Percentiles rank a stretch among this genome's conserved stretches.
Conservation (phyloP, 2,113 vertebrate genomes). For the Peromyscus californicus region DNA sequence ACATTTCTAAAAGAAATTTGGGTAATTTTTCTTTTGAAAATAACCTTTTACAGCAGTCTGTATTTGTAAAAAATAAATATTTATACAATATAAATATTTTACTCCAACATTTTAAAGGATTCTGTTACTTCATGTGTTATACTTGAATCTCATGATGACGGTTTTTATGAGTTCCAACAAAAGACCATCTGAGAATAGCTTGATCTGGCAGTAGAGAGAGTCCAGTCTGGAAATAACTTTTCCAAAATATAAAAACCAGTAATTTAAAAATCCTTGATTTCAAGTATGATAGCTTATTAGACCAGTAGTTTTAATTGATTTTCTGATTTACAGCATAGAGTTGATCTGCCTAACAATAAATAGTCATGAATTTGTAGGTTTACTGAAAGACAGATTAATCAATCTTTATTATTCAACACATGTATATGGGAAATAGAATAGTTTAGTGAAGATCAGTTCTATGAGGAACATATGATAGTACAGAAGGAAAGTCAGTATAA, state of each 20-base stretch:
- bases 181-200: neutral
- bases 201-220: neutral
- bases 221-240: neutral
- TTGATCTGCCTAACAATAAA: neutral
- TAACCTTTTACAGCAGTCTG: neutral
- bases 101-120: neutral
- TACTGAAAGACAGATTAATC: neutral
- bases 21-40: conserved; percentile 11
- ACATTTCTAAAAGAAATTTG: neutral
- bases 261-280: neutral
- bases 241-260: neutral
- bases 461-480: neutral
- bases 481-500: neutral
- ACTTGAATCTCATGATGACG: neutral
- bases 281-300: neutral
- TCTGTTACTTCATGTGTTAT: neutral
- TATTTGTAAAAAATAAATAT: neutral
- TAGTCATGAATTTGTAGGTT: neutral
- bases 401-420: neutral
- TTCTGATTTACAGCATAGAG: conserved; percentile 8
- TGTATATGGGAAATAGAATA: neutral
- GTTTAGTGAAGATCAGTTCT: conserved; percentile 18
- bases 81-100: conserved; percentile 7
- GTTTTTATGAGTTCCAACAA: neutral
- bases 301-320: neutral